Evolutionary conservation across 2,797 vertebrate species (phyloP).

Genomic region (Poliocrania exsul): DNA sequence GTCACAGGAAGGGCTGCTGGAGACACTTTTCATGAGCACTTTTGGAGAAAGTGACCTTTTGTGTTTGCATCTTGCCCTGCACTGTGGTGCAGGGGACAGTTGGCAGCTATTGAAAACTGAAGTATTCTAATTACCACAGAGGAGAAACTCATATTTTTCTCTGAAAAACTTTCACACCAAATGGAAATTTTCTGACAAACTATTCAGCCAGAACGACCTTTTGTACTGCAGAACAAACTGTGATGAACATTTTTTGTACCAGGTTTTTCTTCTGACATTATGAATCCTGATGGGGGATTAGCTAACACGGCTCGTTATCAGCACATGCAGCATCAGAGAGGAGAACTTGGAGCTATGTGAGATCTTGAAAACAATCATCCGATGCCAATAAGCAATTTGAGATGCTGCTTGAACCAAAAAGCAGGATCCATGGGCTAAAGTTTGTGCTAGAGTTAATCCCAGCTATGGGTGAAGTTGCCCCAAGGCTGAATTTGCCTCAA

Average conservation of each 20-base stretch:
- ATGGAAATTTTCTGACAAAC: constrained; percentile 2
- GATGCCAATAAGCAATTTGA: not conserved
- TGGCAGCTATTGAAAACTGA: not conserved
- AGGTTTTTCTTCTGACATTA: constrained; percentile 25
- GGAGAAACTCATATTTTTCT: not conserved
- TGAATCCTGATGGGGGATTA: constrained; percentile 23
- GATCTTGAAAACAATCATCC: not conserved
- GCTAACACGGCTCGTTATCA: not conserved
- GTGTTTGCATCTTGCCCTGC: not conserved
- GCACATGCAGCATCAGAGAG: not conserved
- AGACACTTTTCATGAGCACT: not conserved
- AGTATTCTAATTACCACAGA: not conserved
- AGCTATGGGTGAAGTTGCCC: not conserved
- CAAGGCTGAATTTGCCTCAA: not conserved
- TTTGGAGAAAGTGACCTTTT: not conserved
- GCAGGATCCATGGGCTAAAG: not conserved
- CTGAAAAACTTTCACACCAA: constrained; percentile 1
- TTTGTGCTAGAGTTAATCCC: not conserved
- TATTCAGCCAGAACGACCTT: not conserved
- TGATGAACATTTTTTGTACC: not conserved
- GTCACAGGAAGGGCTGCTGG: not conserved
- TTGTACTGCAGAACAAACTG: not conserved
- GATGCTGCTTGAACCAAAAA: not conserved
- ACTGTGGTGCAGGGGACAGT: not conserved
- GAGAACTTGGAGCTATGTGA: not conserved